Base-by-base conservation (phyloP, 2,113 vertebrate species). In the Anguilla rostrata region DNA sequence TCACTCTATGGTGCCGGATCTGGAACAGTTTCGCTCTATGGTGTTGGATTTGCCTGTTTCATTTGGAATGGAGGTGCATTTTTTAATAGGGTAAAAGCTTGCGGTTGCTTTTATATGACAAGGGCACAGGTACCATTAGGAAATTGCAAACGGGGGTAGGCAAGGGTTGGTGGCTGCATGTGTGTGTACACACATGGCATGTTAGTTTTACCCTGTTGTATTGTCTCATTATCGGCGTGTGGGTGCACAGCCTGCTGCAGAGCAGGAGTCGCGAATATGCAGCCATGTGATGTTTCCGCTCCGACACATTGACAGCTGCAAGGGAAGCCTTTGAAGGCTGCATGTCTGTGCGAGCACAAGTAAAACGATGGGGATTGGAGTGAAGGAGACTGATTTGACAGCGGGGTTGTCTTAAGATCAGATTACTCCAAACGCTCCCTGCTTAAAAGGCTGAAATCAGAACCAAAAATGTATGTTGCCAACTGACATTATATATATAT, bases 151-250 rank as follows among this genome's bases (percentile, higher is more conserved):
- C 2, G 22, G 18, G 60, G 60, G 22, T 2, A 66, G 18, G 8
- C 18, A 22, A 66, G 60, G 60, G 20, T 3, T 66, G 22, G 71
- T 22, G 2, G 22, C 41, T 83, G 49, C 5, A 20, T 83, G 18
- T 46, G 11, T 83, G 20, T 83, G 53, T 26, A n/a, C 46, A 29
- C n/a, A 11, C 2, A 82, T 56, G 46, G 46, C 43, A 57, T 29
- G n/a, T 46, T 83, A 16, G 39, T 82, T 56, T n/a, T 29, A 26
- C n/a, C 82, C 82, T 83, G 82, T 83, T 26, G 82, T 26, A 83
- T 15, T 53, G 82, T 83, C n/a, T 66, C 60, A 53, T 53, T 53
- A 53, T 53, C 49, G 49, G 49, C 12, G 49, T 66, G 3, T 66
- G 20, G 60, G 18, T 66, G 18, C 60, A 26, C 60, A 2, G 60